Percentiles rank a stretch among this genome's conserved stretches.
These are phyloP conservation scores for Amphiprion ocellaris DNA, from an alignment of 2,113 vertebrate genomes.

Conservation along the genomic window DNA sequence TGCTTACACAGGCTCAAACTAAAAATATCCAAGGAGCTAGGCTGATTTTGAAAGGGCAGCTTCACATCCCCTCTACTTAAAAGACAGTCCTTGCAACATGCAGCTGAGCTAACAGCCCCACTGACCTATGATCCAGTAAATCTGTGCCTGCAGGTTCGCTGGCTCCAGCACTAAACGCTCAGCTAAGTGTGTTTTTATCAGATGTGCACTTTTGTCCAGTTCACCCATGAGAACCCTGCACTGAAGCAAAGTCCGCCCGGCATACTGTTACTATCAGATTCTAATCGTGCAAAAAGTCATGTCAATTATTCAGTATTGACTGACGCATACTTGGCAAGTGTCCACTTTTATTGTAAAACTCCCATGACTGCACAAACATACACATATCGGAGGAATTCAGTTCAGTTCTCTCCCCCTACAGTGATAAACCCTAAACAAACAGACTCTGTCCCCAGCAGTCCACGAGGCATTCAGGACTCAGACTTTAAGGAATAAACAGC, in stretches of 20 bases:
- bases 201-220: slow-evolving; percentile 47
- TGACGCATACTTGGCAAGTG: background rate
- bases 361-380: slow-evolving; percentile 7
- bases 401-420: slow-evolving; percentile 5
- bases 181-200: slow-evolving; percentile 48
- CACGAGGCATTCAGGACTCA: background rate
- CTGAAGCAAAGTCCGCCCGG: slow-evolving; percentile 54
- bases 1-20: background rate
- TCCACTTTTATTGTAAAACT: background rate
- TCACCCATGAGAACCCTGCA: slow-evolving; percentile 13
- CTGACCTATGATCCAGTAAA: slow-evolving; percentile 51
- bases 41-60: background rate
- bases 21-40: background rate
- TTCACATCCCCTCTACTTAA: too few relatives aligned
- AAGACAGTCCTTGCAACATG: background rate
- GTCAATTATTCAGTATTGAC: background rate
- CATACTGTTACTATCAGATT: slow-evolving; percentile 33
- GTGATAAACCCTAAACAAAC: slow-evolving; percentile 27
- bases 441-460: slow-evolving; percentile 11
- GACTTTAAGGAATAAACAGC: slow-evolving; percentile 22
- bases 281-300: slow-evolving; percentile 24
- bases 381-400: background rate
- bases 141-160: slow-evolving; percentile 16
- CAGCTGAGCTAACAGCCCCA: background rate
- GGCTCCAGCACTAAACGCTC: background rate